Evolutionary conservation across 2,888 invertebrate genomes (phyloP).

Genomic region (Drosophila sordidula): DNA sequence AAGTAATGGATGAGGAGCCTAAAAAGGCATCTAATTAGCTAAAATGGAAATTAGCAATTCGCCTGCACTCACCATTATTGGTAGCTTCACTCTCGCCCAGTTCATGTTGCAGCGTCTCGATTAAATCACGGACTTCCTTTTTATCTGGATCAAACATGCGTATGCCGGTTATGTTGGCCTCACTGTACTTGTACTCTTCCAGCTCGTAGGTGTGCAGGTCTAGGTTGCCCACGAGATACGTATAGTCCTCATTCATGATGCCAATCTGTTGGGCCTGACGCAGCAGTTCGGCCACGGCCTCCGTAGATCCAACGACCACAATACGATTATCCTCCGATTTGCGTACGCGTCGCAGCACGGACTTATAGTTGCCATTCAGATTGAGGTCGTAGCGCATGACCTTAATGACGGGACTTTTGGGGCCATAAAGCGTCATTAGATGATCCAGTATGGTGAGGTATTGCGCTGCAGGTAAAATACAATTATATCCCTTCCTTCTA

Average conservation of each 20-base stretch:
- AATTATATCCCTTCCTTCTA: not conserved
- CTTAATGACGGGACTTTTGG: constrained; percentile 86
- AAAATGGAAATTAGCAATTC: rapidly evolving
- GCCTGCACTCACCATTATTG: constrained; percentile 37
- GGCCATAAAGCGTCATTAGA: constrained; percentile 88
- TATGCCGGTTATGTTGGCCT: constrained; percentile 92
- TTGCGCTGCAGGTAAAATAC: constrained; percentile 63
- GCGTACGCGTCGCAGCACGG: constrained; percentile 89
- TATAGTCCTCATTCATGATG: constrained; percentile 97
- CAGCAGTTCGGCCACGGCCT: constrained; percentile 87
- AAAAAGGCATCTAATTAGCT: not conserved
- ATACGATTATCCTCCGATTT: constrained; percentile 89
- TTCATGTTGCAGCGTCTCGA: constrained; percentile 58
- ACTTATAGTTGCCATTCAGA: constrained; percentile 89
- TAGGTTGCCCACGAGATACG: constrained; percentile 91
- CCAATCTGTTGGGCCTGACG: constrained; percentile 95
- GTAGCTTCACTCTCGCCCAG: constrained; percentile 58
- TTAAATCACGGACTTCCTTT: constrained; percentile 85
- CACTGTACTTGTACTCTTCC: constrained; percentile 91
- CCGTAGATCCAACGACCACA: constrained; percentile 89
- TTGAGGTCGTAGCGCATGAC: constrained; percentile 89
- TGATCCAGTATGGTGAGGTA: constrained; percentile 90
- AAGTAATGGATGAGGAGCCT: constrained; percentile 82
- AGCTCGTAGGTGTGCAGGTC: constrained; percentile 89
- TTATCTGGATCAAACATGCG: constrained; percentile 88